Evolutionary conservation across 2,888 invertebrate genomes (phyloP).

Genomic region (Drosophila setosimentum): DNA sequence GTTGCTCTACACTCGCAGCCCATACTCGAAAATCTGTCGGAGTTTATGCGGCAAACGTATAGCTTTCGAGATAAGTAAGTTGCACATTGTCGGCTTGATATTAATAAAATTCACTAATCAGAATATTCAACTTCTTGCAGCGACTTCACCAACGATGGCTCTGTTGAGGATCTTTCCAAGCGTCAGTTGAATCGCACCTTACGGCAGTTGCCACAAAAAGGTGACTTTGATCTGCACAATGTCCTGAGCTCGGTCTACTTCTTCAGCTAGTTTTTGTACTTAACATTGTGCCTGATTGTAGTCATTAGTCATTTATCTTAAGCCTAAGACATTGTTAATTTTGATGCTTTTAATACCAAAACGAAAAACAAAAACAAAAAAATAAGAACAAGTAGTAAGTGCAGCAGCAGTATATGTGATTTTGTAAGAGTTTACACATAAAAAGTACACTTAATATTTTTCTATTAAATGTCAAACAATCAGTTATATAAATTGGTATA

Average conservation of each 20-base stretch:
- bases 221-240: constrained; percentile 90
- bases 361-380: constrained; percentile 21
- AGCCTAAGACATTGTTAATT: constrained; percentile 50
- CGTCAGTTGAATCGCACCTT: constrained; percentile 88
- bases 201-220: constrained; percentile 89
- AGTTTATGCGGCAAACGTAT: constrained; percentile 89
- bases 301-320: constrained; percentile 48
- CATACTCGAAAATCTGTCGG: constrained; percentile 94
- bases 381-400: constrained; percentile 3
- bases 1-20: constrained; percentile 97
- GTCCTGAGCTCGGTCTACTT: constrained; percentile 93
- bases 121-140: constrained; percentile 77
- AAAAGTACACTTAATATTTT: constrained; percentile 30
- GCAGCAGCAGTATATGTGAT: constrained; percentile 59
- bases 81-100: too few relatives aligned
- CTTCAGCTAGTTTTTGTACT: constrained; percentile 89
- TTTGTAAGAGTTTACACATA: constrained; percentile 56
- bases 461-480: constrained; percentile 1
- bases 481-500: constrained; percentile 19
- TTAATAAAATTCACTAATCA: background rate
- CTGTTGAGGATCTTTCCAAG: constrained; percentile 87
- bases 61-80: constrained; percentile 88
- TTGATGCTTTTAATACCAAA: constrained; percentile 67
- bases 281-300: constrained; percentile 59
- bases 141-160: constrained; percentile 86